Percentiles rank a stretch among this genome's conserved stretches.
phyloP scores from a whole-genome alignment of 2,797 vertebrate genomes.

The Periparus ater region DNA sequence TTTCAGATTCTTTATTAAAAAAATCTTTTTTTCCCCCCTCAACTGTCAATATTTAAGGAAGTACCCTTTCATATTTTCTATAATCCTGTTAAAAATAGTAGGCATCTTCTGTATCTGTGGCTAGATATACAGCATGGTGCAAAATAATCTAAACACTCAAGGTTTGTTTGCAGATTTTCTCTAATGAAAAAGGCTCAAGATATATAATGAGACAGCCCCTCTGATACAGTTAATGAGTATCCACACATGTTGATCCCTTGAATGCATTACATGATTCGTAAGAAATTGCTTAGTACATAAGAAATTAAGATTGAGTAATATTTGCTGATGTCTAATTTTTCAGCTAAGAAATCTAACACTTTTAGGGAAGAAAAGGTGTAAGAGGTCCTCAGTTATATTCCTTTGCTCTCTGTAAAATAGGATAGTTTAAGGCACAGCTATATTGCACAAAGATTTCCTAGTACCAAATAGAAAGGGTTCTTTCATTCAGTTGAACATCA shows the following conservation, averaged over 20 bases:
- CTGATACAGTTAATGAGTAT: conserved; percentile 54
- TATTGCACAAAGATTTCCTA: neutral
- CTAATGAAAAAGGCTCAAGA: conserved; percentile 54
- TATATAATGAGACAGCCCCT: conserved; percentile 42
- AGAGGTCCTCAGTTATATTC: neutral
- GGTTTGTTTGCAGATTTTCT: conserved; percentile 59
- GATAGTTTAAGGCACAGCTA: neutral
- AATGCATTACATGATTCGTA: conserved; percentile 23
- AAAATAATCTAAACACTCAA: conserved; percentile 41
- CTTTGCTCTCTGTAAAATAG: neutral
- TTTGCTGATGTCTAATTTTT: conserved; percentile 36
- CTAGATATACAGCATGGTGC: neutral
- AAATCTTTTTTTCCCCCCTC: neutral
- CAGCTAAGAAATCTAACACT: neutral
- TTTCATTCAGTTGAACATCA: neutral
- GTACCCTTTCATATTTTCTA: neutral
- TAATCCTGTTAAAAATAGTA: conserved; percentile 31
- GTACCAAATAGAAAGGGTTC: neutral
- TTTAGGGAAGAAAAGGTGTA: neutral
- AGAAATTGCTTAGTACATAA: conserved; percentile 43
- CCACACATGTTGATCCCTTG: conserved; percentile 46
- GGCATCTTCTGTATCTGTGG: neutral
- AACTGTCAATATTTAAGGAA: conserved; percentile 30
- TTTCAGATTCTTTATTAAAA: conserved; percentile 3
- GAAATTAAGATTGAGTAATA: conserved; percentile 51